A percentile compares a stretch with the other conserved stretches of the same genome.
Evolutionary conservation across 2,888 invertebrate genomes (phyloP).

Genomic region (Steinernema scapterisci): DNA sequence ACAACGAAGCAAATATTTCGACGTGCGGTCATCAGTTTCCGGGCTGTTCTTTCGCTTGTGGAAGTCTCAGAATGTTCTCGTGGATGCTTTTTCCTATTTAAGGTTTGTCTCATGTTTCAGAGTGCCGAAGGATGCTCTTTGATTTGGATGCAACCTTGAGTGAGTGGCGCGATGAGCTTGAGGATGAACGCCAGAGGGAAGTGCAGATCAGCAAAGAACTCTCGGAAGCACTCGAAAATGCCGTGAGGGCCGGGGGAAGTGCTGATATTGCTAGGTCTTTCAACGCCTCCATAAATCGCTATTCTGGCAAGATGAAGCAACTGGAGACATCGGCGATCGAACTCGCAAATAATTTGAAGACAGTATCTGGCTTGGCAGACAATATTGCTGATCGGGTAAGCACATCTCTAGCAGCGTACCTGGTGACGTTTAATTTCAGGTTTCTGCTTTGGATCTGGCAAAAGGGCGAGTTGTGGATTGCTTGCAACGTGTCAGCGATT

Average conservation of each 20-base stretch:
- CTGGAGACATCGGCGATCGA: slow-evolving; percentile 81
- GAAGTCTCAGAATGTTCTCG: no score
- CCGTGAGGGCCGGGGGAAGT: background rate
- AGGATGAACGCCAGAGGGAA: background rate
- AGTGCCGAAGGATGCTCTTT: background rate
- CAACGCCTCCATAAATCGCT: background rate
- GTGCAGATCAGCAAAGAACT: background rate
- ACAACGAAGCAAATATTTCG: no score
- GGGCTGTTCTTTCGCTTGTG: no score
- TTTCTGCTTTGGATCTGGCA: slow-evolving; percentile 87
- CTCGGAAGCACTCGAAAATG: slow-evolving; percentile 4
- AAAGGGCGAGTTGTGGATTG: slow-evolving; percentile 91
- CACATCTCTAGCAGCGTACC: slow-evolving; percentile 33
- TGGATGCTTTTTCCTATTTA: no score
- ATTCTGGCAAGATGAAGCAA: slow-evolving; percentile 20
- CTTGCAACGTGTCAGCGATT: slow-evolving; percentile 82
- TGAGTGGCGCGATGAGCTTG: background rate
- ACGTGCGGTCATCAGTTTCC: no score
- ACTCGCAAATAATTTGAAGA: slow-evolving; percentile 79
- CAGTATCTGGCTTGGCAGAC: slow-evolving; percentile 58
- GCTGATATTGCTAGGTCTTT: slow-evolving; percentile 16
- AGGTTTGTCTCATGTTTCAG: no score
- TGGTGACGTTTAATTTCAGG: slow-evolving; percentile 68
- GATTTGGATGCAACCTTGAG: background rate
- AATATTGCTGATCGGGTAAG: slow-evolving; percentile 80